phyloP scores from a whole-genome alignment of 2,797 vertebrate species.

The Pelochelys cantorii region DNA sequence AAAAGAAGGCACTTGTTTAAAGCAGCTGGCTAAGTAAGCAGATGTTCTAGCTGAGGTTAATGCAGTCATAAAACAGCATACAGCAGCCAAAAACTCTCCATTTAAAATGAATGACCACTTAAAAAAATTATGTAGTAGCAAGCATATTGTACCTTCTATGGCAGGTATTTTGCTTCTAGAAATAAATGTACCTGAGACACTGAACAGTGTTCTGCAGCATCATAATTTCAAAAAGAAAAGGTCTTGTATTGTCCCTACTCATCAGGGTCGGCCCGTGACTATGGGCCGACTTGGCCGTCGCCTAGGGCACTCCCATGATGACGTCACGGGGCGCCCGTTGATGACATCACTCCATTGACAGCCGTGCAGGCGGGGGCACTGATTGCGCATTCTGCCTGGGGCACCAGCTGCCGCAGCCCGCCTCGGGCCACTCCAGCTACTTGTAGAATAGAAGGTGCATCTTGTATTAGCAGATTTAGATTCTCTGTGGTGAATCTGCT shows the following conservation, averaged over 20 bases:
- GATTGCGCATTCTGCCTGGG: no score
- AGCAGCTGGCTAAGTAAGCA: constrained; percentile 64
- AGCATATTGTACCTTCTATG: constrained; percentile 35
- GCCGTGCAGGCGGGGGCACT: no score
- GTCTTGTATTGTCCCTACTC: constrained; percentile 25
- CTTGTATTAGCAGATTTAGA: background rate
- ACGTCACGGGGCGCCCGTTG: no score
- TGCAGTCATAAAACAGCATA: constrained; percentile 36
- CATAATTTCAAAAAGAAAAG: constrained; percentile 38
- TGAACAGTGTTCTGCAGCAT: background rate
- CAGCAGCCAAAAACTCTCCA: constrained; percentile 34
- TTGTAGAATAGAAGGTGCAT: constrained; percentile 26
- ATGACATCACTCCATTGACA: no score
- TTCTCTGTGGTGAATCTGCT: background rate
- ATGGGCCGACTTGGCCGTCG: no score
- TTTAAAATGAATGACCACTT: constrained; percentile 41
- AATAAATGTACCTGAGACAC: constrained; percentile 20
- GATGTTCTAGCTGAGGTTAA: constrained; percentile 56
- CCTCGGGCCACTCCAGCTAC: no score
- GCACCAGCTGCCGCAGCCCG: no score
- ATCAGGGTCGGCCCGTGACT: no score
- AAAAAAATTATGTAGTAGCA: constrained; percentile 39
- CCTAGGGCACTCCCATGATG: no score
- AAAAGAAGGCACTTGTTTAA: constrained; percentile 56
- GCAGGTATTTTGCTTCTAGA: constrained; percentile 42